Evolutionary conservation across 2,797 vertebrate genomes (phyloP).

Genomic region (Steatocranus sp.): DNA sequence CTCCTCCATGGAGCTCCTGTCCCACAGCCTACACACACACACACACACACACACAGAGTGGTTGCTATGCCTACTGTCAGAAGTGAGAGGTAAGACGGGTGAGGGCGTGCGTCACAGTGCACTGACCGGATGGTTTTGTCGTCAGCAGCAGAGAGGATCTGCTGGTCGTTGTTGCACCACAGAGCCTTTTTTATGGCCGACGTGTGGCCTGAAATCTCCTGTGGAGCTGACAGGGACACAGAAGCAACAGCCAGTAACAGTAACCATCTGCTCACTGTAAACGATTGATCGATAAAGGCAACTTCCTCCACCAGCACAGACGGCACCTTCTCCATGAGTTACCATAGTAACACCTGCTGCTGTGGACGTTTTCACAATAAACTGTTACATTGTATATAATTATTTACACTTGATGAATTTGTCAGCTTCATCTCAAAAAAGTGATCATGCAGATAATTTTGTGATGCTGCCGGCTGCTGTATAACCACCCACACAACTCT

Average conservation of each 20-base stretch:
- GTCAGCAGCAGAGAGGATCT: conserved; percentile 92
- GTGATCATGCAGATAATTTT: neutral
- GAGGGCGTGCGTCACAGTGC: neutral
- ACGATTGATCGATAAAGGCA: neutral
- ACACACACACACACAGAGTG: neutral
- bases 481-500: neutral
- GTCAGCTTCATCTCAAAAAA: neutral
- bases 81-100: accelerated
- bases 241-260: neutral
- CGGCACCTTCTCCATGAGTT: neutral
- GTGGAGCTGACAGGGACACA: conserved; percentile 77
- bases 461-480: neutral
- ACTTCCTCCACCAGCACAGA: neutral
- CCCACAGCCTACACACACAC: conserved; percentile 81
- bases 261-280: neutral
- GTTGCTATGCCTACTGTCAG: neutral
- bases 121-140: conserved; percentile 95
- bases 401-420: neutral
- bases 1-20: conserved; percentile 84
- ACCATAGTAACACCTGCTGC: neutral
- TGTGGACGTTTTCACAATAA: neutral
- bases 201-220: conserved; percentile 89
- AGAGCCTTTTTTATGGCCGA: conserved; percentile 96
- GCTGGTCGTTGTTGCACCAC: conserved; percentile 93
- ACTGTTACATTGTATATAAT: neutral